Conservation (phyloP, 2,113 vertebrate species). For the Emberiza fucata region DNA sequence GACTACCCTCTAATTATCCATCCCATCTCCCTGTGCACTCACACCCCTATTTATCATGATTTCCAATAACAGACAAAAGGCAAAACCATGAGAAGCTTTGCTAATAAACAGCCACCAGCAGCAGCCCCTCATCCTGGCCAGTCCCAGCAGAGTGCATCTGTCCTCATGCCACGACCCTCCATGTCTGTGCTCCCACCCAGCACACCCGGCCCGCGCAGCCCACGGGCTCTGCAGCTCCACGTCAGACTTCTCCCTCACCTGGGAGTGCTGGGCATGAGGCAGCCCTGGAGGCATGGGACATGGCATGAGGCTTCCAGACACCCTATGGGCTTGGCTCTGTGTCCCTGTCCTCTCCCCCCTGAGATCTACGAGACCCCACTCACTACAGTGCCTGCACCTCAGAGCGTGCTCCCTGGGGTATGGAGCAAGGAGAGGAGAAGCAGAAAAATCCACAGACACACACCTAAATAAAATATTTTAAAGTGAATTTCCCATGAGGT, state of each 20-base stretch:
- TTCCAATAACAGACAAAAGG: not conserved
- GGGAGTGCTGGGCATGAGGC: not conserved
- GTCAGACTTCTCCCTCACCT: not conserved
- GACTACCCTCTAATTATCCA: not conserved
- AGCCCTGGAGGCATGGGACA: not conserved
- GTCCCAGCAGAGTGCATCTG: not conserved
- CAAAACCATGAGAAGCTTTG: not conserved
- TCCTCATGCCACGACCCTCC: not conserved
- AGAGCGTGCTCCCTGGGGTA: not conserved
- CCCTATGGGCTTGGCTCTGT: not conserved
- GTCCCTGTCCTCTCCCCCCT: not conserved
- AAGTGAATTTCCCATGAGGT: not conserved
- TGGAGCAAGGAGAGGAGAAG: not conserved
- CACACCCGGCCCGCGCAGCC: fast-evolving
- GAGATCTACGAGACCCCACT: fast-evolving
- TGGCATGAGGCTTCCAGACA: not conserved
- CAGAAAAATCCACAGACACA: not conserved
- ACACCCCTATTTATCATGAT: not conserved
- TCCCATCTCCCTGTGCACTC: not conserved
- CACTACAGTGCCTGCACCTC: not conserved
- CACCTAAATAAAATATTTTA: not conserved
- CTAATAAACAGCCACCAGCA: not conserved
- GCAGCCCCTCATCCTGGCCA: not conserved
- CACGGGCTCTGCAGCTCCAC: fast-evolving
- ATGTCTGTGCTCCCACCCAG: not conserved